Evolutionary conservation across 2,888 invertebrate genomes (phyloP), one percentile per base, ranked within the genome.

Genomic region (Brachypterus glaber): DNA sequence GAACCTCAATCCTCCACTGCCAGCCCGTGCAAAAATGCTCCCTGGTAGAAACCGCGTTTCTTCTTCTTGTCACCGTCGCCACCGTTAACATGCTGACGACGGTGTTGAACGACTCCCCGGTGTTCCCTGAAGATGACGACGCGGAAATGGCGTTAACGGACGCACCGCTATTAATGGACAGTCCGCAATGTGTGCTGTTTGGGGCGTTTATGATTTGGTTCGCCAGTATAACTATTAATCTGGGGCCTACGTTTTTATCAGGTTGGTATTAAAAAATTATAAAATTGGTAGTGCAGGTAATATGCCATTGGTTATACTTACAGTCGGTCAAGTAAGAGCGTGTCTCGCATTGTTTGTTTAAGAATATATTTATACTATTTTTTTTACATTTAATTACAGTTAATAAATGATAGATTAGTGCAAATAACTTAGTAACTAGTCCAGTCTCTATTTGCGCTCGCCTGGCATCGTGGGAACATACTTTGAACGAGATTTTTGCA

Each of bases 171-270:
- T 73, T 86, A 46, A 82, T 85, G 82, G 87, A 87, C 64, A 85
- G 84, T 43, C 87, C 87, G 2, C 82, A 87, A 74, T 91, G 91
- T 66, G 87, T 90, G 44, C 73, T 88, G 33, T 91, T 91, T 66
- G 90, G 90, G 45, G 80, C 88, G 35, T 86, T 87, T 66, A 90
- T 90, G 81, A 89, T 90, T 59, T 91, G 90, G 90, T 90, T 91
- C 68, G 86, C 88, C 36, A 85, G 85, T 48, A 82, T 90, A 60
- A 86, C 89, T 35, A 85, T 90, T 63, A 89, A 91, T 69, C 75
- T 91, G 52, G 90, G 90, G 16, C 88, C 88, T 17, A 87, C 87
- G 21, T 86, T 88, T 67, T 71, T 88, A 56, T 84, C 83, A 50
- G 87, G 87, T 44, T 46, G 45, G 51, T 33, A 27, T 21, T 9